These are phyloP conservation scores for Pristionchus fissidentatus DNA, from an alignment of 2,888 invertebrate genomes.

Conservation along the genomic window DNA sequence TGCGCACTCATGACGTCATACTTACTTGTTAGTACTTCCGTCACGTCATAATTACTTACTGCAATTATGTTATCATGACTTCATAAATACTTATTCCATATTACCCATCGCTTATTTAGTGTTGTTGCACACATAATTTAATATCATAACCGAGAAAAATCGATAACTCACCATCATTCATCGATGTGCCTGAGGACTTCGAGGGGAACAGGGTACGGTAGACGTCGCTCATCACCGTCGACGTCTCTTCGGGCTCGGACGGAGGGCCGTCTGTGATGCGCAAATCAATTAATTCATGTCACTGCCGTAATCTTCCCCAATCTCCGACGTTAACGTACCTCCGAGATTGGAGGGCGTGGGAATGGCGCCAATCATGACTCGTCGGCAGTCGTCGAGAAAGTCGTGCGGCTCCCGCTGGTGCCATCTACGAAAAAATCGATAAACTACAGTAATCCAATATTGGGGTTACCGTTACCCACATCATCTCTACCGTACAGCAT, in stretches of 20 bases:
- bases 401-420: constrained; percentile 51
- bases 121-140: background rate
- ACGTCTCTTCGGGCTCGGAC: background rate
- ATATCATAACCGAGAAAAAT: background rate
- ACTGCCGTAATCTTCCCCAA: background rate
- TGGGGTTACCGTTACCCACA: too few species aligned
- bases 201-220: constrained; percentile 21
- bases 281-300: background rate
- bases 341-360: constrained; percentile 40
- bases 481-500: background rate
- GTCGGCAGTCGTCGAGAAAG: constrained; percentile 51
- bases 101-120: too few species aligned
- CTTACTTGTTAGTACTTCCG: too few species aligned
- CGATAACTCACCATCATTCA: background rate
- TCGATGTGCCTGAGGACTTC: background rate
- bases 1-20: too few species aligned
- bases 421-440: constrained; percentile 46
- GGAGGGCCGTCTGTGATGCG: background rate
- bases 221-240: constrained; percentile 26
- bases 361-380: constrained; percentile 52
- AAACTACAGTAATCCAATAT: too few species aligned
- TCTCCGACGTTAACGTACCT: constrained; percentile 1
- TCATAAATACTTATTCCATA: too few species aligned
- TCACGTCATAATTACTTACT: too few species aligned
- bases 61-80: too few species aligned